phyloP scores from a whole-genome alignment of 2,888 invertebrate genomes.

The Sabellastarte sp. region DNA sequence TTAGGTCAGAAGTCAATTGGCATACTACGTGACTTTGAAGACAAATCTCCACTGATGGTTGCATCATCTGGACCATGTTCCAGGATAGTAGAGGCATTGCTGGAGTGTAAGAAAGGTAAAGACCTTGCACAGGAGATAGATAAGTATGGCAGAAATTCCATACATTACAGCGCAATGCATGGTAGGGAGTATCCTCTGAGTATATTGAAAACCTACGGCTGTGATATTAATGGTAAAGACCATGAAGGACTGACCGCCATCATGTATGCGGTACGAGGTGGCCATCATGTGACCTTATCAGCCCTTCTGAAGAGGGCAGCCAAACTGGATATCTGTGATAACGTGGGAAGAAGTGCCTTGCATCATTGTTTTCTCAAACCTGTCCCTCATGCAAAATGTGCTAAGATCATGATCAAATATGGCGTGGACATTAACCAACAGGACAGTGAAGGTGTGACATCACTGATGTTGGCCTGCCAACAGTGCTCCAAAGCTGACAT shows the following conservation, averaged over 20 bases:
- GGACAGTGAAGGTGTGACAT: constrained; percentile 24
- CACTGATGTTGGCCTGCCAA: constrained; percentile 31
- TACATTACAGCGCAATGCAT: constrained; percentile 28
- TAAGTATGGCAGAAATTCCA: constrained; percentile 19
- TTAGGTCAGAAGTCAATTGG: constrained; percentile 11
- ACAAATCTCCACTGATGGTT: constrained; percentile 24
- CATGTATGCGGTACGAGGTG: constrained; percentile 27
- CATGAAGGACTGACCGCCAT: constrained; percentile 24
- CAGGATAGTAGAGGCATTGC: constrained; percentile 18
- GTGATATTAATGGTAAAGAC: constrained; percentile 13
- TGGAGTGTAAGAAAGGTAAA: constrained; percentile 20
- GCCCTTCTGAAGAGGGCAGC: constrained; percentile 19
- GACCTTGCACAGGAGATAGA: constrained; percentile 18
- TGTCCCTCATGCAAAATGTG: constrained; percentile 23
- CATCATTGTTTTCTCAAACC: constrained; percentile 32
- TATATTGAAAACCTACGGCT: constrained; percentile 8
- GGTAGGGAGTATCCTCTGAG: constrained; percentile 9
- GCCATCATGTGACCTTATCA: constrained; percentile 18
- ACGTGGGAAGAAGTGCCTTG: constrained; percentile 21
- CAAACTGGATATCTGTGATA: constrained; percentile 20
- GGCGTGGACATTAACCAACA: constrained; percentile 23
- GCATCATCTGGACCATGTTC: constrained; percentile 12
- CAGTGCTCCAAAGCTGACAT: constrained; percentile 26
- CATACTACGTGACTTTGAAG: constrained; percentile 2
- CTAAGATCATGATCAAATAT: constrained; percentile 24